Evolutionary conservation across 2,113 vertebrate species (phyloP), one percentile per base, ranked within the genome.

Genomic region (Athene cunicularia): DNA sequence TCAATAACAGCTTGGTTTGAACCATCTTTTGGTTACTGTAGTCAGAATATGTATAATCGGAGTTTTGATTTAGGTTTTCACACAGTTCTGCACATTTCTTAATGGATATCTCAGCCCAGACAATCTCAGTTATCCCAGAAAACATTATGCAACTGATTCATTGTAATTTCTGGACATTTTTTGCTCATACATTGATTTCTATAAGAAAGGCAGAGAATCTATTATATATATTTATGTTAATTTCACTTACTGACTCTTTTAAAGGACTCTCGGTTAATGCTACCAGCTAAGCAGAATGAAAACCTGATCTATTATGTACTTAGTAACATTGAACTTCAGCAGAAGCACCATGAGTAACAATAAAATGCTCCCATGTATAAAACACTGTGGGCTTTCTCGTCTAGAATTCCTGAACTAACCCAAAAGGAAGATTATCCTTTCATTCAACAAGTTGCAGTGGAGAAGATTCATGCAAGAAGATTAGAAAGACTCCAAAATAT

Each of bases 371-470:
- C 84, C 59, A n/a, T 66, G 23, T 8, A 71, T 50, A 77, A 80
- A 72, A 49, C 23, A 60, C 28, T 39, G 53, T 55, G 43, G 71
- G 84, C 32, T 41, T 76, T 20, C 14, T 68, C 27, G 28, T 63
- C 58, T 76, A 7, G 68, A 89, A 83, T 64, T 76, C 80, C 72
- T 56, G 27, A 5, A 60, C 16, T 83, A 60, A 91, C 83, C 76
- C 87, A 37, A 75, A 86, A 68, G 62, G 75, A 75, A 67, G 80
- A 94, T 94, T 83, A 93, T 89, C 84, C 72, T 67, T 53, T 72
- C 87, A 37, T 87, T 89, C 90, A 63, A 73, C 87, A 84, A 68
- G 76, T 94, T 73, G 37, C 83, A 88, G 35, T 6, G 49, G 62
- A 67, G 37, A 28, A 80, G 94, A 94, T 80, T 49, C 8, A 19